Conservation (phyloP, 2,797 vertebrate genomes). For the Bradypodion ventrale region DNA sequence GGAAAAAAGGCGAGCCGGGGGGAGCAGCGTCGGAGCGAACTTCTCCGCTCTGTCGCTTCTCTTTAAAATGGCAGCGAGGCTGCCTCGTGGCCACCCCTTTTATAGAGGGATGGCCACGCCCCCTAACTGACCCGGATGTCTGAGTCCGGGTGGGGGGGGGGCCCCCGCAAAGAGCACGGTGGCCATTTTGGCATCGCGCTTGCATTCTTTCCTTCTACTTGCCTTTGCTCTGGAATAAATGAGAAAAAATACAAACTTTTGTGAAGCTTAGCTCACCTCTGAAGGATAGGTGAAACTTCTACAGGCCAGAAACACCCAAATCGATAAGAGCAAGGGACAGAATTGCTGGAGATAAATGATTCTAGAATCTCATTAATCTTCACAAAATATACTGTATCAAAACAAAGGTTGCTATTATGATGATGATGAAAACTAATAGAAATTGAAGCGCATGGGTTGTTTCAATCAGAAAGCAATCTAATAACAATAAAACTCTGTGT, state of each 20-base stretch:
- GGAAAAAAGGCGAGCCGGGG: too few species aligned
- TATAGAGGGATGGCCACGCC: too few species aligned
- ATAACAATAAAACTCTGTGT: not conserved
- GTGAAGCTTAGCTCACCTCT: not conserved
- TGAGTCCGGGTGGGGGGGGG: too few species aligned
- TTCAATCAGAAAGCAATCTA: not conserved
- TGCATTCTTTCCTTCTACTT: constrained; percentile 7
- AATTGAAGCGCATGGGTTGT: accelerated
- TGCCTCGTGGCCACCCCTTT: too few species aligned
- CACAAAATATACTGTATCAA: not conserved
- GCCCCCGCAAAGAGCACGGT: too few species aligned
- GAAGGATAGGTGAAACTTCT: not conserved
- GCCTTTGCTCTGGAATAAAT: not conserved
- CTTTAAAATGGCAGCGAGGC: too few species aligned
- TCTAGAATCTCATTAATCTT: not conserved
- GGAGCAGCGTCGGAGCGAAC: too few species aligned
- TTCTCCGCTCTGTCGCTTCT: too few species aligned
- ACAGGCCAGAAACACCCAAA: not conserved
- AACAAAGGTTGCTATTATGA: not conserved
- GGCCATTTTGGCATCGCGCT: too few species aligned
- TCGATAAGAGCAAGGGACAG: not conserved
- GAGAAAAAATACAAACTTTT: not conserved
- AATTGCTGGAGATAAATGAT: not conserved
- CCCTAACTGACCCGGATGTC: too few species aligned
- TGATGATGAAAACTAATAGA: not conserved